Base-by-base conservation (phyloP, 2,888 invertebrate genomes). In the Drosophila suboccidentalis region DNA sequence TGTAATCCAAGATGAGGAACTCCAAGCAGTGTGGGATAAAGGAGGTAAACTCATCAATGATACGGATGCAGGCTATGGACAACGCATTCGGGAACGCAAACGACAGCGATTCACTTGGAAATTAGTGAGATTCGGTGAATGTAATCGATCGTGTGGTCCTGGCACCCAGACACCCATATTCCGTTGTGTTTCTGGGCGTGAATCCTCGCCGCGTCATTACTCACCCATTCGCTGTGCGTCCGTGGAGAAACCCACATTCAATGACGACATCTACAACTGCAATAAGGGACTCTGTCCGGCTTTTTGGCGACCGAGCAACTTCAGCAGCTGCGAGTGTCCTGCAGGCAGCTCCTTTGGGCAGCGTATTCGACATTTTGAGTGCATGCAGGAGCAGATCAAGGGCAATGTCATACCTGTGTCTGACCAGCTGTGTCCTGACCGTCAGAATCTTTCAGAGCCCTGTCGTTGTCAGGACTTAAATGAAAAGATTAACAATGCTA, bases 321-420 rank as follows among this genome's bases (percentile, higher is more conserved):
- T 97, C 96, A 95, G 95, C 13, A 94, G 95, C 0, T 98, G 98
- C 89, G 95, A 95, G 11, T 97, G 98, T 91, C 96, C 62, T 0
- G 67, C 74, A 0, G 86, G 78, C 0, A 70, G 39, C 4, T 19
- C 58, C 0, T 94, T 94, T 17, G 97, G 97, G 0, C 93, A 94
- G 32, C 96, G 96, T 85, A 95, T 94, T 0, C 94, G 97, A 58
- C 94, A 94, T 15, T 94, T 97, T 32, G 95, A 95, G 67, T 98
- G 97, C 92, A 95, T 91, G 38, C 92, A 92, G 66, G 91, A 92
- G 47, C 87, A 92, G 55, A 78, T 84, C 2, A 90, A 79, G 29
- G 92, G 91, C 0, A 75, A 78, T n/a, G 80, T 90, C 3, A 81
- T 90, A 2, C 92, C 93, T 66, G 94, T 96, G 0, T 93, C 94